phyloP scores from a whole-genome alignment of 1,140 invertebrate species.

The Bombus pascuorum region DNA sequence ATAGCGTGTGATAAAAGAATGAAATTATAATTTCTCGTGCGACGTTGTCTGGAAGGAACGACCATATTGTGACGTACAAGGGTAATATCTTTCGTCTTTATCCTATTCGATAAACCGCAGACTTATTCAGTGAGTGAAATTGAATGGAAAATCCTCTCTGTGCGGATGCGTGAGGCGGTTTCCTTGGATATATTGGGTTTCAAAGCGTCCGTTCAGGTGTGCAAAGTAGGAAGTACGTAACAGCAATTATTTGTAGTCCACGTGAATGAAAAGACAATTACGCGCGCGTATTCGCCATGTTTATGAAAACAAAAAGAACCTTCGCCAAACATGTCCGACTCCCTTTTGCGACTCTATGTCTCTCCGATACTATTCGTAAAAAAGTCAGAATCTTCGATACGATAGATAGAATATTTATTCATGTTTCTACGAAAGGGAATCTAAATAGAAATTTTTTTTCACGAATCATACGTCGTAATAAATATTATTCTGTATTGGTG shows the following conservation, averaged over 20 bases:
- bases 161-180: constrained; percentile 21
- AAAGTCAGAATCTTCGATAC: not conserved
- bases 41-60: not conserved
- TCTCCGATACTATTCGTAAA: not conserved
- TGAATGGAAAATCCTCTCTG: constrained; percentile 48
- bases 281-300: not conserved
- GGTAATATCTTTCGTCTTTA: constrained; percentile 4
- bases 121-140: constrained; percentile 41
- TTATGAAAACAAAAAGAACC: not conserved
- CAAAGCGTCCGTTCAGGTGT: constrained; percentile 36
- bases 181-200: constrained; percentile 46
- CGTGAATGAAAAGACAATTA: not conserved
- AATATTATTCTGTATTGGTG: no score
- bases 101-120: constrained; percentile 26
- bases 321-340: not conserved
- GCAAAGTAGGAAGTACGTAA: constrained; percentile 28
- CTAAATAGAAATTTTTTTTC: no score
- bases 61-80: not conserved
- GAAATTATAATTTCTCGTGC: not conserved
- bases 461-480: no score
- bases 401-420: not conserved
- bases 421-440: no score
- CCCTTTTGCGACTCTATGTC: no score
- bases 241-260: constrained; percentile 34
- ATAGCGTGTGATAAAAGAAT: not conserved